These are phyloP conservation scores for Ctenoplectra terminalis DNA, from an alignment of 1,140 invertebrate species.

Conservation along the genomic window DNA sequence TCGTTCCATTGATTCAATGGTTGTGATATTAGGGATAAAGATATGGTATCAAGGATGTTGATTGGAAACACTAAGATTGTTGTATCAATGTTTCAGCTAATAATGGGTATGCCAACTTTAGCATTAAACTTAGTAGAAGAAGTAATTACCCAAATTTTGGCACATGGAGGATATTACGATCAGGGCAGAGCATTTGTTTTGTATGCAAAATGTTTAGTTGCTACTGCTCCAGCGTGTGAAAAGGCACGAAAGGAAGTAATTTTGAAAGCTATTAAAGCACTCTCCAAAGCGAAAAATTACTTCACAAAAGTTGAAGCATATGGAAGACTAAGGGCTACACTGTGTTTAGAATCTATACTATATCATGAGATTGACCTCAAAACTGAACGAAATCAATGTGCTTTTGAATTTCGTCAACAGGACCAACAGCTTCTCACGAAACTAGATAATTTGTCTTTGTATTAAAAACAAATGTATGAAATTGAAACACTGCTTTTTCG, in stretches of 20 bases:
- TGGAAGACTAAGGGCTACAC: conserved; percentile 87
- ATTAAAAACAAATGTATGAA: conserved; percentile 50
- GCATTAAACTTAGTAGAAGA: conserved; percentile 88
- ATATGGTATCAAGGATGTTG: neutral
- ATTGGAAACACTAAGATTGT: conserved; percentile 11
- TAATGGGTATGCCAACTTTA: conserved; percentile 89
- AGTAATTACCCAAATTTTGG: conserved; percentile 88
- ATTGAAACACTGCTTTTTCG: neutral
- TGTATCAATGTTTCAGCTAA: conserved; percentile 82
- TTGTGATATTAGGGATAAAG: too few relatives aligned
- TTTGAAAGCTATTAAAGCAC: conserved; percentile 85
- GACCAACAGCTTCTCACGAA: conserved; percentile 86
- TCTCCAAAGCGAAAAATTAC: conserved; percentile 86
- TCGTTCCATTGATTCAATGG: neutral
- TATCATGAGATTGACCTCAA: conserved; percentile 87
- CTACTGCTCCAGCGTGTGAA: conserved; percentile 81
- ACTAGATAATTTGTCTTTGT: conserved; percentile 69
- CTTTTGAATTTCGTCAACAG: conserved; percentile 88
- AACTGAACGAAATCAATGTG: conserved; percentile 88
- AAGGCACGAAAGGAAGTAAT: conserved; percentile 84
- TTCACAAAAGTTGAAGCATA: conserved; percentile 90
- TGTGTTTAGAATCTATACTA: conserved; percentile 86
- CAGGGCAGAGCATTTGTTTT: conserved; percentile 87
- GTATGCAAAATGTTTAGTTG: conserved; percentile 88
- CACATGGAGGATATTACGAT: conserved; percentile 92